Percentiles rank a stretch among this genome's conserved stretches.
phyloP scores from a whole-genome alignment of 2,797 vertebrate species.

The Pseudotriccus pelzelni region DNA sequence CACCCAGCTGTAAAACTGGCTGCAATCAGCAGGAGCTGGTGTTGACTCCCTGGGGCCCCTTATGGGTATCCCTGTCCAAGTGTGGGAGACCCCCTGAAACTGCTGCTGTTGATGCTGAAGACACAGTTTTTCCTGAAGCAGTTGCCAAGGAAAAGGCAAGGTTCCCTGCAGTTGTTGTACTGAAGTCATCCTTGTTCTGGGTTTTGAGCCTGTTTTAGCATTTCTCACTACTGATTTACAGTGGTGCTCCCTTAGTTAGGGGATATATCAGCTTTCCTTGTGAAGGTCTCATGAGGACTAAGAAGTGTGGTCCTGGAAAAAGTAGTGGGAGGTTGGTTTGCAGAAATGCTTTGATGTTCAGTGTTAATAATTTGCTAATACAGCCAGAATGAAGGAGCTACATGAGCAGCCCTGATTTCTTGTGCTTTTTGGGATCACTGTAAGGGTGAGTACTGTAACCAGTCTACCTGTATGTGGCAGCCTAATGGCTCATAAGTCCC shows the following conservation, averaged over 20 bases:
- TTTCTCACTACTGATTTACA: rapidly evolving
- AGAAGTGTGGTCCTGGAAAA: background rate
- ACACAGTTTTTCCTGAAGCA: background rate
- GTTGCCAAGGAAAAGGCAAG: background rate
- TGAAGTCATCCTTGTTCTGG: background rate
- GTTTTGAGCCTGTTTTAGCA: background rate
- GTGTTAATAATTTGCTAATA: background rate
- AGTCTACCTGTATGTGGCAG: background rate
- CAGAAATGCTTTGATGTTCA: background rate
- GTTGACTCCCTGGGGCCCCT: background rate
- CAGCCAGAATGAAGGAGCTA: background rate
- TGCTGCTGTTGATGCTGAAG: background rate
- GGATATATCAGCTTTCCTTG: background rate
- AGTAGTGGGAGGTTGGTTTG: background rate
- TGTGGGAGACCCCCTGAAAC: background rate
- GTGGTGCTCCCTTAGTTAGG: background rate
- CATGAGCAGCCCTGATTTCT: background rate
- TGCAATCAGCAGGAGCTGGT: background rate
- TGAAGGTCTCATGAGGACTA: background rate
- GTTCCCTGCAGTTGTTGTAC: background rate
- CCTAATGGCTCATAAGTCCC: background rate
- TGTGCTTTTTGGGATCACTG: background rate
- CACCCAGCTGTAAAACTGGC: background rate
- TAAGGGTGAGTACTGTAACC: background rate
- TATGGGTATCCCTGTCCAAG: rapidly evolving